Evolutionary conservation across 2,888 invertebrate genomes (phyloP), one percentile per base, ranked within the genome.

Genomic region (Pomacea canaliculata): DNA sequence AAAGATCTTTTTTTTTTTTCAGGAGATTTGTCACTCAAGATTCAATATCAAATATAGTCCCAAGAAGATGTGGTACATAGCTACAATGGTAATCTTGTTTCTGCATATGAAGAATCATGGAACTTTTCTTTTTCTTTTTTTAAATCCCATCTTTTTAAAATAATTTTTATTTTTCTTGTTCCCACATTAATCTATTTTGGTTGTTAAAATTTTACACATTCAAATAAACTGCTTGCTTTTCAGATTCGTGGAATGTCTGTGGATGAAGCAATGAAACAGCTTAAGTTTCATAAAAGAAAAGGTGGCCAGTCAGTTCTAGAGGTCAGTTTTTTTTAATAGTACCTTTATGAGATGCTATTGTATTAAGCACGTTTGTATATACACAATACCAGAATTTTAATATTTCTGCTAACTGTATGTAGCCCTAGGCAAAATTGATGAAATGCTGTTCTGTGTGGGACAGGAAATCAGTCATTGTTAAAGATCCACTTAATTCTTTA

Each of bases 21-120:
- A 97, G 97, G 97, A 93, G 92, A 93, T 98, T 0, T 97, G 96
- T 84, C 97, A 98, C 91, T 93, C 94, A 92, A 94, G 94, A 87
- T 91, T 93, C 23, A 95, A 97, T 88, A 93, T 98, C 68, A 96
- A 96, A 91, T 97, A 97, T 89, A 96, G 96, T 87, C 95, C 95
- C 0, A 94, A 95, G 88, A 98, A 97, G 90, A 94, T 98, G 93
- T 97, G 97, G 96, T 97, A 97, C 85, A 93, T 97, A 67, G 96
- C 97, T 62, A 80, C 82, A 5, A 83, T 91, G 89, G 91, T 91
- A 82, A 82, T 89, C 84, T 68, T n/a, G 56, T 69, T 56, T 56
- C 8, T 37, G 37, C 51, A 56, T 56, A 7, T 10, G 16, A 56
- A 56, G 16, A 56, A 56, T 37, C 37, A 7, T 56, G 2, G 51